Evolutionary conservation across 64 coral and sea anemone genomes (phyloP), one percentile per base, ranked within the genome.

Genomic region (Hydrozoanthus tunicans): DNA sequence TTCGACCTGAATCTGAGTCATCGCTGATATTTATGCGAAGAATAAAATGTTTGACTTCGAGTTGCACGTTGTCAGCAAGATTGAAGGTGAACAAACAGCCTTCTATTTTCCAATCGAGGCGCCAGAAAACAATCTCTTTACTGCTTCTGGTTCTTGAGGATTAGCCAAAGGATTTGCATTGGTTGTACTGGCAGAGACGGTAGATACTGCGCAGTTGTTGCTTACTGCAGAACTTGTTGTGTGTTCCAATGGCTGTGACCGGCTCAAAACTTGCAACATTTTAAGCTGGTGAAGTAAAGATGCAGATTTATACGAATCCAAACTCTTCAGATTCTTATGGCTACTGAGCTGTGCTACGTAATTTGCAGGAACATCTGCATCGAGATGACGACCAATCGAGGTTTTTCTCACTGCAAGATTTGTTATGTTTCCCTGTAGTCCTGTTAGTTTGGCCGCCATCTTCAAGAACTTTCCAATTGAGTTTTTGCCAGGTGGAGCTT

Each of bases 391-490:
- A 62, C 65, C 56, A 77, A 92, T 84, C 3, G 55, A 92, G 6
- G 80, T 92, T 77, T 92, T 92, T 9, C 91, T 54, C 7, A 92
- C 91, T 10, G 91, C 59, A 7, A 85, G 84, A 60, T 94, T 94
- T 26, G 89, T 93, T 4, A 94, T 1, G 17, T 90, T 90, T 17
- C 80, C 73, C 8, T 84, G 64, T 59, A 77, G 26, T 14, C 86
- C 85, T 1, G 15, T 73, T 88, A 15, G 9, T 75, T 90, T 64
- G 9, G 71, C 88, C 52, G 67, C 77, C 77, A 60, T 12, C 64
- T 90, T 79, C 12, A 83, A 25, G 15, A 76, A 64, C 4, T 63
- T 15, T 9, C 72, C 82, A 81, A 75, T 81, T 71, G 63, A 26
- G 53, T 80, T 79, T 11, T 92, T 85, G 56, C 78, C 66, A 6